Evolutionary conservation across 2,113 vertebrate species (phyloP), one percentile per base, ranked within the genome.

Genomic region (Marmota flaviventris): DNA sequence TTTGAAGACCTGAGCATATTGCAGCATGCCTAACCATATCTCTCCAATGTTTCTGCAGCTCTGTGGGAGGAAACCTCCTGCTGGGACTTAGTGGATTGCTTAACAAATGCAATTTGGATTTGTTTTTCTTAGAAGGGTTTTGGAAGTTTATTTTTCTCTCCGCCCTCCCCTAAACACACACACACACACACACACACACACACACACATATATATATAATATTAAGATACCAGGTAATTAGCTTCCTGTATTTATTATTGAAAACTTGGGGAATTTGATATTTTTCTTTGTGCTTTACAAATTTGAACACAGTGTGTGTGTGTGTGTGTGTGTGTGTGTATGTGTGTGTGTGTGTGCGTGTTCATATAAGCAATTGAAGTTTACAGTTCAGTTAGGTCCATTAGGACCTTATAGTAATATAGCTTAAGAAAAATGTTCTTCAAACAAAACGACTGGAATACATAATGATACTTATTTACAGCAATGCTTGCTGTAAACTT

Each of bases 101-200:
- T 94, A 93, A 94, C 77, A 97, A 95, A 86, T 84, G 34, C 56
- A 94, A 94, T 94, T 97, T 93, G 51, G n/a, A 85, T 93, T 94
- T 96, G 79, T 94, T 95, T 93, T 70, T 39, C 29, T 85, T 95
- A 82, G 48, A 96, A 93, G 20, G 9, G 14, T 79, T 96, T 93
- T 39, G n/a, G 37, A 96, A 79, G 20, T 17, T 61, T 48, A 51
- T 82, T 29, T 37, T n/a, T 53, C 14, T 32, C 9, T 53, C 1
- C 1, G 12, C 48, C 12, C 2, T 13, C 12, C 2, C 27, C 12
- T 5, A 86, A 94, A 91, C 77, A 81, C 8, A 85, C 67, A n/a
- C 91, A 78, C 95, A 42, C 42, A 42, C 42, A 42, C 39, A 42
- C 39, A 42, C 1, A 42, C 42, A 42, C 42, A 42, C 42, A 42